Percentiles rank a stretch among this genome's conserved stretches.
phyloP scores from a whole-genome alignment of 2,888 invertebrate genomes.

The Acronicta psi region DNA sequence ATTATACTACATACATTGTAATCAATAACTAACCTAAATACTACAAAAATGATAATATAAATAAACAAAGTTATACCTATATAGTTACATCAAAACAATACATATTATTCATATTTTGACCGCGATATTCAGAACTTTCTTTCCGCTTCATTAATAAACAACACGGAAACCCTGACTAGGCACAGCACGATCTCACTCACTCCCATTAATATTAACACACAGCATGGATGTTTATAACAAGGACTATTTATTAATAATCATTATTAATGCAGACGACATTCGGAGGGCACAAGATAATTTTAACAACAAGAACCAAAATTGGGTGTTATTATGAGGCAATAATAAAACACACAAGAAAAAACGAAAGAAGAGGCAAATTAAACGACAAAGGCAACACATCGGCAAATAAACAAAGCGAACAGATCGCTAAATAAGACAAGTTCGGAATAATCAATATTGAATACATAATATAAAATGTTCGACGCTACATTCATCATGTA shows the following conservation, averaged over 20 bases:
- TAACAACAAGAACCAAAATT: slow-evolving; percentile 45
- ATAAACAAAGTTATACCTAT: slow-evolving; percentile 17
- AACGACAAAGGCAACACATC: slow-evolving; percentile 45
- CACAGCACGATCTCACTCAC: slow-evolving; percentile 50
- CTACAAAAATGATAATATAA: slow-evolving; percentile 6
- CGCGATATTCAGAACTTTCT: slow-evolving; percentile 28
- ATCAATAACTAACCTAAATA: slow-evolving; percentile 10
- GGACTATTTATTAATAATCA: slow-evolving; percentile 8
- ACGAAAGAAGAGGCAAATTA: slow-evolving; percentile 49
- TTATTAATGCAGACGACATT: slow-evolving; percentile 34
- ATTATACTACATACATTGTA: slow-evolving; percentile 23
- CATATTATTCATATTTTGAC: slow-evolving; percentile 32
- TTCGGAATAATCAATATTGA: slow-evolving; percentile 40
- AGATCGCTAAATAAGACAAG: slow-evolving; percentile 41
- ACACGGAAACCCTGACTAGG: slow-evolving; percentile 41
- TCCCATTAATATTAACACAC: slow-evolving; percentile 45
- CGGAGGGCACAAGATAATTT: slow-evolving; percentile 43
- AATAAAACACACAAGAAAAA: slow-evolving; percentile 46
- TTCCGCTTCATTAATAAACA: slow-evolving; percentile 32
- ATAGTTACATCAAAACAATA: slow-evolving; percentile 47
- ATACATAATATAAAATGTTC: slow-evolving; percentile 47
- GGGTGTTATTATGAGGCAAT: slow-evolving; percentile 33
- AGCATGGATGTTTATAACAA: slow-evolving; percentile 47
- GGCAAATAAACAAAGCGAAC: slow-evolving; percentile 34
- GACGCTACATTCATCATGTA: slow-evolving; percentile 58